Evolutionary conservation across 2,888 invertebrate genomes (phyloP).

Genomic region (Hemicrepidius hirtus): DNA sequence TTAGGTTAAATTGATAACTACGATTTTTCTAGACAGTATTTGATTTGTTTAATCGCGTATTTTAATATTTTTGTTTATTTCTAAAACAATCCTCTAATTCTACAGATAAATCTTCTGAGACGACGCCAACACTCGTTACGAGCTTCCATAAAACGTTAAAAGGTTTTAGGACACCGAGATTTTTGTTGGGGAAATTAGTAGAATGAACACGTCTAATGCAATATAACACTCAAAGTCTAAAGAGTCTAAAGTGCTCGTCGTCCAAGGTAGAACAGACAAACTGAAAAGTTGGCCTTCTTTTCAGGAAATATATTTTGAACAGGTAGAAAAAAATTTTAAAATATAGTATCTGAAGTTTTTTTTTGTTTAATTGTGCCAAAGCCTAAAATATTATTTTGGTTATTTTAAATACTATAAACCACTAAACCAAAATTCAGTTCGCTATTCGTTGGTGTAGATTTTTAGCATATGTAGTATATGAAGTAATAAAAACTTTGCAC

Average conservation of each 20-base stretch:
- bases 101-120: conserved; percentile 1
- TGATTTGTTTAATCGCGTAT: conserved; percentile 8
- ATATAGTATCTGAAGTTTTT: too few relatives aligned
- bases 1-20: neutral
- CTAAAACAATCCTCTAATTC: neutral
- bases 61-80: neutral
- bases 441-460: too few relatives aligned
- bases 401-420: too few relatives aligned
- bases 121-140: neutral
- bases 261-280: conserved; percentile 2
- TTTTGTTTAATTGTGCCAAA: too few relatives aligned
- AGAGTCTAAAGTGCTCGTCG: neutral
- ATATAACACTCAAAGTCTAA: neutral
- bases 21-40: neutral
- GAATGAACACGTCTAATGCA: conserved; percentile 2
- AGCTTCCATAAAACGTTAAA: neutral
- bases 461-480: neutral
- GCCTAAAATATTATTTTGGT: too few relatives aligned
- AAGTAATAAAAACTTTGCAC: conserved; percentile 10
- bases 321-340: too few relatives aligned
- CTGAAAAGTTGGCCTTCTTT: too few relatives aligned
- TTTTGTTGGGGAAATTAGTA: neutral
- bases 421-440: too few relatives aligned
- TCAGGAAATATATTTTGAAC: too few relatives aligned
- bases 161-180: conserved; percentile 1